phyloP scores from a whole-genome alignment of 2,888 invertebrate genomes.

The Eremobia ochroleuca region DNA sequence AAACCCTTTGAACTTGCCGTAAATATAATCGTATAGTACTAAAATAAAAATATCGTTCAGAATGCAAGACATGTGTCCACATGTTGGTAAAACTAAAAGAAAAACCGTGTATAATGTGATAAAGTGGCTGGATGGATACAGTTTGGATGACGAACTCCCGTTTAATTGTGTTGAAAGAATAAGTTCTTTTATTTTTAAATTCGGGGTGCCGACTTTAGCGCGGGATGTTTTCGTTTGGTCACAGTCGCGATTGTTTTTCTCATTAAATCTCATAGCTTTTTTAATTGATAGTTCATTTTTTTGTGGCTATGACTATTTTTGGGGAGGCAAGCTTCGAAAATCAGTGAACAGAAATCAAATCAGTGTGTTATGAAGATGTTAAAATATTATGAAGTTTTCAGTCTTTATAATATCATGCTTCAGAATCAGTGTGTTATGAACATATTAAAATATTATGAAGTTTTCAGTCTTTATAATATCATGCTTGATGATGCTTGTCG shows the following conservation, averaged over 20 bases:
- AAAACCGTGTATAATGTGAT: constrained; percentile 87
- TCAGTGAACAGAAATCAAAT: too few species aligned
- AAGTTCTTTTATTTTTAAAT: constrained; percentile 71
- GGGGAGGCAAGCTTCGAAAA: not conserved
- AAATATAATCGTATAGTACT: constrained; percentile 82
- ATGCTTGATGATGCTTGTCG: too few species aligned
- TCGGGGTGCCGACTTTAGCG: constrained; percentile 61
- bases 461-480: not conserved
- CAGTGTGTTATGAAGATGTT: too few species aligned
- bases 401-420: too few species aligned
- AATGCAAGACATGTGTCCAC: constrained; percentile 88
- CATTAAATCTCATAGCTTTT: constrained; percentile 40
- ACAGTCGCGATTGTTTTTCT: constrained; percentile 66
- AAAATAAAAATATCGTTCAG: constrained; percentile 85
- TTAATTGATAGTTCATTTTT: constrained; percentile 28
- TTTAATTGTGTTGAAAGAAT: constrained; percentile 73
- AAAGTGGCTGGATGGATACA: constrained; percentile 76
- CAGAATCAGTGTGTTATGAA: too few species aligned
- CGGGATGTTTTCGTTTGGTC: constrained; percentile 62
- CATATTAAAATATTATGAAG: not conserved
- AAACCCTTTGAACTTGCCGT: constrained; percentile 88
- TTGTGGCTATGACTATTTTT: not conserved
- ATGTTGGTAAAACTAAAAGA: constrained; percentile 80
- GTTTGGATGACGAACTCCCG: constrained; percentile 63
- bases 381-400: not conserved